Evolutionary conservation across 2,888 invertebrate genomes (phyloP).

Genomic region (Harpalus rubripes): DNA sequence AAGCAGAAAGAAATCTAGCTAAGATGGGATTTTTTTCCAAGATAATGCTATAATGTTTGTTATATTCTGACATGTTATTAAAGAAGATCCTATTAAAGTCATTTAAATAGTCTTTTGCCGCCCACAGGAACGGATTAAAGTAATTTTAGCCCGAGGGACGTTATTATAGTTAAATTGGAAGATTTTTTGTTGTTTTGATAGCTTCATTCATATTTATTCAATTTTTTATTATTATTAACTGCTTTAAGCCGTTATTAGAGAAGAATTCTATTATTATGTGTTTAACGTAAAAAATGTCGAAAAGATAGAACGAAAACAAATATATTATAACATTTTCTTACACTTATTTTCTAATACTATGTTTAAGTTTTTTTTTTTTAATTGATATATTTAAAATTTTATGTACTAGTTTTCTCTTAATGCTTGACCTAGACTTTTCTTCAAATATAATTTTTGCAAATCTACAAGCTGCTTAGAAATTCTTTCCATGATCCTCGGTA

Average conservation of each 20-base stretch:
- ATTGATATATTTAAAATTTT: no score
- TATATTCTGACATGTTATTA: conserved; percentile 24
- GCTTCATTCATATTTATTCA: neutral
- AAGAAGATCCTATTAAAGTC: neutral
- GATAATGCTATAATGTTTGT: conserved; percentile 27
- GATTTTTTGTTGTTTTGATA: neutral
- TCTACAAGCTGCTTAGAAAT: no score
- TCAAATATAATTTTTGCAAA: no score
- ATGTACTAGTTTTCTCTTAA: no score
- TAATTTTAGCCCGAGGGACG: neutral
- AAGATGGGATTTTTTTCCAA: conserved; percentile 15
- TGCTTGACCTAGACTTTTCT: no score
- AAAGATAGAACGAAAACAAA: no score
- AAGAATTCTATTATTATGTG: neutral
- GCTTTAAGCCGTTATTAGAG: neutral
- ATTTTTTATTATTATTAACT: neutral
- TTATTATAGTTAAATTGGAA: conserved; percentile 18
- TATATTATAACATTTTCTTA: no score
- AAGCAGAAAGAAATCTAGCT: conserved; percentile 1
- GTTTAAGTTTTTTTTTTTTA: no score
- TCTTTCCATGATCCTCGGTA: no score
- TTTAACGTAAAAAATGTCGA: neutral
- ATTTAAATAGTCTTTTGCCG: conserved; percentile 46
- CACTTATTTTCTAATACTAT: no score
- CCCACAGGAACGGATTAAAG: conserved; percentile 15